Evolutionary conservation across 2,797 vertebrate genomes (phyloP).

Genomic region (Rhinatrema bivittatum): DNA sequence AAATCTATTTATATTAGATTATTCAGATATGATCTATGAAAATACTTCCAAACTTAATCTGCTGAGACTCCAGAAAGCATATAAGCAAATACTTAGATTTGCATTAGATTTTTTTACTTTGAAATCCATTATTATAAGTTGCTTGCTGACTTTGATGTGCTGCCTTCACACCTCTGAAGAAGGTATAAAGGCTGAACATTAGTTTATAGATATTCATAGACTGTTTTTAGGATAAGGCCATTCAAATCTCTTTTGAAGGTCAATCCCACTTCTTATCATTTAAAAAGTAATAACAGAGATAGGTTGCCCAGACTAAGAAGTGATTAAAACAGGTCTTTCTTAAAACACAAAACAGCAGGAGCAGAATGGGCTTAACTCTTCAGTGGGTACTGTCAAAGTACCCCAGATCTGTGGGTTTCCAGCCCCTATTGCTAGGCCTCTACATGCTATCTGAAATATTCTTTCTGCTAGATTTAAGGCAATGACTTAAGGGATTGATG

Average conservation of each 20-base stretch:
- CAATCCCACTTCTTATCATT: slow-evolving; percentile 46
- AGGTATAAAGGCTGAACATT: slow-evolving; percentile 35
- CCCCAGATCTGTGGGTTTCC: slow-evolving; percentile 35
- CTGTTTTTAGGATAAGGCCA: slow-evolving; percentile 45
- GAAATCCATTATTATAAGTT: slow-evolving; percentile 66
- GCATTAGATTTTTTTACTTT: slow-evolving; percentile 72
- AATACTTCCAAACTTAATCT: slow-evolving; percentile 66
- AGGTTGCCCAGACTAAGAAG: slow-evolving; percentile 21
- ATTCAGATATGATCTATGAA: slow-evolving; percentile 65
- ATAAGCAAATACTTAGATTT: slow-evolving; percentile 69
- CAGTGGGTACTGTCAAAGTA: slow-evolving; percentile 32
- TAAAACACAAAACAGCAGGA: slow-evolving; percentile 35
- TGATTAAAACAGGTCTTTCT: slow-evolving; percentile 22
- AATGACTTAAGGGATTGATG: no score
- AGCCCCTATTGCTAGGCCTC: slow-evolving; percentile 19
- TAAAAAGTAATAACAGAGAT: slow-evolving; percentile 37
- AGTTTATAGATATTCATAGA: slow-evolving; percentile 40
- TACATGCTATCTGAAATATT: slow-evolving; percentile 29
- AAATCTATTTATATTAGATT: slow-evolving; percentile 69
- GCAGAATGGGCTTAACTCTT: slow-evolving; percentile 39
- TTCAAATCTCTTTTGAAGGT: slow-evolving; percentile 61
- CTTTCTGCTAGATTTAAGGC: no score
- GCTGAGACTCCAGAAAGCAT: slow-evolving; percentile 52
- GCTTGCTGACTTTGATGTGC: slow-evolving; percentile 58
- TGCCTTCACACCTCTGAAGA: slow-evolving; percentile 41